Percentiles rank a stretch among this genome's conserved stretches.
Conservation (phyloP, 2,113 vertebrate genomes). For the Myiagra hebetior region DNA sequence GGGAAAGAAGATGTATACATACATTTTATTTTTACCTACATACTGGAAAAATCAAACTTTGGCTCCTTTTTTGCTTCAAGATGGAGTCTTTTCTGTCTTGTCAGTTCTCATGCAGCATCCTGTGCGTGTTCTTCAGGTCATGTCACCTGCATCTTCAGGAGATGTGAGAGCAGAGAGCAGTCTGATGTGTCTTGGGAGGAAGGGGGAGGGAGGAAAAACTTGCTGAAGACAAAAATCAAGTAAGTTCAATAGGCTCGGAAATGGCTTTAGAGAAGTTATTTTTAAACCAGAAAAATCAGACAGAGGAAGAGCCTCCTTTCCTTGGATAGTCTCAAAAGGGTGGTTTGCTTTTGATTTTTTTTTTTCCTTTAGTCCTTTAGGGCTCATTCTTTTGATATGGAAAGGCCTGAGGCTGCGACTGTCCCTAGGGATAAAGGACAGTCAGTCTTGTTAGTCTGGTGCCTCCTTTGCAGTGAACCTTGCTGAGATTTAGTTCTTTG, state of each 20-base stretch:
- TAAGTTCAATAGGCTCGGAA: neutral
- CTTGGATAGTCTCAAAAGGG: neutral
- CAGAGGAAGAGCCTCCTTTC: neutral
- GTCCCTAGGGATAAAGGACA: neutral
- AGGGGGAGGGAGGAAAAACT: neutral
- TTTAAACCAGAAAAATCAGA: neutral
- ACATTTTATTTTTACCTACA: neutral
- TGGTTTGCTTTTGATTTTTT: neutral
- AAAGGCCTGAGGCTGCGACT: neutral
- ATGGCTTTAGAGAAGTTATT: neutral
- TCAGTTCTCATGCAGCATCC: neutral
- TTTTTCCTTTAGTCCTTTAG: neutral
- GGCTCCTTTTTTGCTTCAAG: neutral
- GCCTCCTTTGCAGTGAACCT: neutral
- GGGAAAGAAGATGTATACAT: neutral
- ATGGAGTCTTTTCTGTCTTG: neutral
- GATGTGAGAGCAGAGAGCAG: neutral
- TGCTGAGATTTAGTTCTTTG: neutral
- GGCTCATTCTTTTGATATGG: neutral
- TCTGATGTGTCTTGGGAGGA: neutral
- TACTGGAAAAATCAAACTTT: neutral
- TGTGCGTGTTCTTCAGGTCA: neutral
- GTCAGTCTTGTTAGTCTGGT: neutral
- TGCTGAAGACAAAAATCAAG: neutral
- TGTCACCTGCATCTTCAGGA: neutral